Evolutionary conservation across 1,140 invertebrate genomes (phyloP).

Genomic region (Scaptodrosophila lebanonensis): DNA sequence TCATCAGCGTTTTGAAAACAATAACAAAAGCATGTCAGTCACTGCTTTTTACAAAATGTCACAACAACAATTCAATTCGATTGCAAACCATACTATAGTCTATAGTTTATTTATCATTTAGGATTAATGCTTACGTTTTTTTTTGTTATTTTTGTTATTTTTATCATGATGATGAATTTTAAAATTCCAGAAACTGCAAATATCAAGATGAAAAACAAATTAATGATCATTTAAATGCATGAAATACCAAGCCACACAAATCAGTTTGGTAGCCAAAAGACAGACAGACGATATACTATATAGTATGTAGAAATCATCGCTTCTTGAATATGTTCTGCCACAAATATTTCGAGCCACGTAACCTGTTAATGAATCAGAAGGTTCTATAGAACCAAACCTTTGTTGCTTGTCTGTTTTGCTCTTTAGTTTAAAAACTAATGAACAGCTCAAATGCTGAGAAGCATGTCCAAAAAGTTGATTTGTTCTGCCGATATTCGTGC

Average conservation of each 20-base stretch:
- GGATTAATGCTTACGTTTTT: conserved; percentile 17
- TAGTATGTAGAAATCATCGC: too few species aligned
- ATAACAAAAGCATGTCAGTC: conserved; percentile 24
- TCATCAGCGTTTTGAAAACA: conserved; percentile 37
- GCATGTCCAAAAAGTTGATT: too few species aligned
- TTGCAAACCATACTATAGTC: conserved; percentile 5
- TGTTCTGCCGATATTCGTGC: too few species aligned
- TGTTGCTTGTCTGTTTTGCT: conserved; percentile 25
- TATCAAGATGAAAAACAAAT: conserved; percentile 10
- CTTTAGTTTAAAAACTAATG: background rate
- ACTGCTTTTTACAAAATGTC: conserved; percentile 35
- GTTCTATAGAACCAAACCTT: conserved; percentile 32
- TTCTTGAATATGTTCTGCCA: too few species aligned
- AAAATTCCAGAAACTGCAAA: conserved; percentile 21
- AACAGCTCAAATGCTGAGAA: too few species aligned
- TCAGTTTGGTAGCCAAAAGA: too few species aligned
- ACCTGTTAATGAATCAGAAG: conserved; percentile 61
- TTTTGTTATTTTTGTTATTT: conserved; percentile 5
- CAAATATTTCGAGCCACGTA: background rate
- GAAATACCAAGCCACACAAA: conserved; percentile 6
- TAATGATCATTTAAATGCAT: conserved; percentile 5
- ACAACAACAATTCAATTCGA: conserved; percentile 21
- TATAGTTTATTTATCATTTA: conserved; percentile 25
- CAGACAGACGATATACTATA: too few species aligned
- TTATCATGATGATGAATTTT: too few species aligned